Conservation (phyloP, 2,113 vertebrate genomes). For the Geothlypis trichas region DNA sequence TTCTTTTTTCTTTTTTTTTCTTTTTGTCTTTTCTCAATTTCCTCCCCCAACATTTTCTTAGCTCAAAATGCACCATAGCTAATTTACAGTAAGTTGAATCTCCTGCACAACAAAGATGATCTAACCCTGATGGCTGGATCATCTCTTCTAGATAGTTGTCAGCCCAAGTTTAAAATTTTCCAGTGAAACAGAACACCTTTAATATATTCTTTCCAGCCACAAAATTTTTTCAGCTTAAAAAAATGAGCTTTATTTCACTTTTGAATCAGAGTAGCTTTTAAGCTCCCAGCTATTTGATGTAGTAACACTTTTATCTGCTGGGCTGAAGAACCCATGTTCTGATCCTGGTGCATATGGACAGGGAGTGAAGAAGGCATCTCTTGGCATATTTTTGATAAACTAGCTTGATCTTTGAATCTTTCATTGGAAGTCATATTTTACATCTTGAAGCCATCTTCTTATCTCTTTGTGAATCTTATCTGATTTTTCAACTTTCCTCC, state of each 20-base stretch:
- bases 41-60: neutral
- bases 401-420: neutral
- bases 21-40: neutral
- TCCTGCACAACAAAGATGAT: neutral
- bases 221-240: neutral
- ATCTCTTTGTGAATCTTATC: neutral
- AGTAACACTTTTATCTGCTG: neutral
- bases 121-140: neutral
- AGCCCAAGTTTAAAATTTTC: neutral
- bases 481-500: neutral
- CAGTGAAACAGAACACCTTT: neutral
- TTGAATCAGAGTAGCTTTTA: neutral
- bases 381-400: neutral
- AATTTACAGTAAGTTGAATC: neutral
- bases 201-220: neutral
- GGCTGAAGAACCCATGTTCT: neutral
- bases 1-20: too few relatives aligned
- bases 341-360: neutral
- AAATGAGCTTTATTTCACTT: neutral
- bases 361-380: neutral
- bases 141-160: neutral
- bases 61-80: neutral
- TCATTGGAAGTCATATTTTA: neutral
- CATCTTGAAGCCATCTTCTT: neutral
- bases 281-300: neutral